These are phyloP conservation scores for Sycon ciliatum DNA, from an alignment of 37 sponge, comb jelly and placozoan genomes.

Conservation along the genomic window DNA sequence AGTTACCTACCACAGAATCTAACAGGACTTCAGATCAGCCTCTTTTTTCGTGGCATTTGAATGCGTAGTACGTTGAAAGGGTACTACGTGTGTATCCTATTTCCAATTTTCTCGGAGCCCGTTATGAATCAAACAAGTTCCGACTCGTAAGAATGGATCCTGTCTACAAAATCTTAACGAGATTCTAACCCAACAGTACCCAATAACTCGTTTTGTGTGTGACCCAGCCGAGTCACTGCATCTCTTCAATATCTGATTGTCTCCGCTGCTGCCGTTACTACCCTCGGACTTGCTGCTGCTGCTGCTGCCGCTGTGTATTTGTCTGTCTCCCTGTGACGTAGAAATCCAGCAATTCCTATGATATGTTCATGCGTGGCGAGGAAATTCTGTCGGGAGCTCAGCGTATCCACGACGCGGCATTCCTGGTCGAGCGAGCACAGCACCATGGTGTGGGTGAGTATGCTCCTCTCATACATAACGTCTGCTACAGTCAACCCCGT, in stretches of 20 bases:
- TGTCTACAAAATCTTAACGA: no score
- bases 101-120: no score
- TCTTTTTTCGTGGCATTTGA: no score
- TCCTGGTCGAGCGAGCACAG: constrained; percentile 76
- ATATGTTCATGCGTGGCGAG: constrained; percentile 99
- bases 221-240: not conserved
- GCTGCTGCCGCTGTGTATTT: not conserved
- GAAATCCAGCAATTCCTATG: constrained; percentile 87
- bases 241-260: not conserved
- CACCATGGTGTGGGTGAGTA: constrained; percentile 72
- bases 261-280: not conserved
- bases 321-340: not conserved
- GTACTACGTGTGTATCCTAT: no score
- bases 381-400: constrained; percentile 98
- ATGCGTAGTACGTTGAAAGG: no score
- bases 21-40: no score
- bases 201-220: not conserved
- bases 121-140: no score
- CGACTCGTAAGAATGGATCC: no score
- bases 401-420: constrained; percentile 90
- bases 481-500: not conserved
- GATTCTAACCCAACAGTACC: no score
- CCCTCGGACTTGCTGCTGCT: no score
- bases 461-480: not conserved
- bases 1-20: no score